A percentile compares a stretch with the other conserved stretches of the same genome.
Evolutionary conservation across 2,113 vertebrate genomes (phyloP).

Genomic region (Nesogale talazaci): DNA sequence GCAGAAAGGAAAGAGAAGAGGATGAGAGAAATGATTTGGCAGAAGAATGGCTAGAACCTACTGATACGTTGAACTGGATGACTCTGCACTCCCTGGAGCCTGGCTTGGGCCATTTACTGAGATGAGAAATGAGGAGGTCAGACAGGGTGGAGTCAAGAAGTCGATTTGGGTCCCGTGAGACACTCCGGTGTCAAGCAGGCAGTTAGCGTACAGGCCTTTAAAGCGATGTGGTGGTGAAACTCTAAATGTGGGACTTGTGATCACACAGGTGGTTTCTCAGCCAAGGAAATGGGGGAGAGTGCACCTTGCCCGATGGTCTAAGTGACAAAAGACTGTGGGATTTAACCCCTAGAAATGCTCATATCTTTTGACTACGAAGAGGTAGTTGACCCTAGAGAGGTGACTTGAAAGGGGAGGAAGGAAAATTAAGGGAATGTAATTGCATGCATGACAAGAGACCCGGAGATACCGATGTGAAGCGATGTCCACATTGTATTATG

Average conservation of each 20-base stretch:
- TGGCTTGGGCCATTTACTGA: not conserved
- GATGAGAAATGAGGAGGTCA: not conserved
- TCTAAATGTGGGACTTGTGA: not conserved
- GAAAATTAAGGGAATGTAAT: not conserved
- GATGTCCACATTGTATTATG: not conserved
- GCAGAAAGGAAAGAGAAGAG: not conserved
- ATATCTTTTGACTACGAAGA: not conserved
- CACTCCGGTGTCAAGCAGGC: not conserved
- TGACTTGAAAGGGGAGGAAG: not conserved
- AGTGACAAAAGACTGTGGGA: not conserved
- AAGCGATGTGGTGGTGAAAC: not conserved
- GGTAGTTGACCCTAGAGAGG: not conserved
- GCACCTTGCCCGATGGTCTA: not conserved
- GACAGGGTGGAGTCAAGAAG: not conserved
- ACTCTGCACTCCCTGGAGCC: not conserved
- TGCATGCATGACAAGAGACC: not conserved
- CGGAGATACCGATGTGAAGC: not conserved
- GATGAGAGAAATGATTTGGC: not conserved
- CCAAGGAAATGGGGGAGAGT: not conserved
- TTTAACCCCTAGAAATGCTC: not conserved
- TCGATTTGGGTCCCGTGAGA: not conserved
- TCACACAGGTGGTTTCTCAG: not conserved
- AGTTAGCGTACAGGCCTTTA: not conserved
- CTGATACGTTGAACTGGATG: not conserved
- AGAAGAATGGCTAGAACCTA: not conserved